These are phyloP conservation scores for Holothuria scabra DNA, from an alignment of 53 echinoderm and acorn worm species.

Conservation along the genomic window DNA sequence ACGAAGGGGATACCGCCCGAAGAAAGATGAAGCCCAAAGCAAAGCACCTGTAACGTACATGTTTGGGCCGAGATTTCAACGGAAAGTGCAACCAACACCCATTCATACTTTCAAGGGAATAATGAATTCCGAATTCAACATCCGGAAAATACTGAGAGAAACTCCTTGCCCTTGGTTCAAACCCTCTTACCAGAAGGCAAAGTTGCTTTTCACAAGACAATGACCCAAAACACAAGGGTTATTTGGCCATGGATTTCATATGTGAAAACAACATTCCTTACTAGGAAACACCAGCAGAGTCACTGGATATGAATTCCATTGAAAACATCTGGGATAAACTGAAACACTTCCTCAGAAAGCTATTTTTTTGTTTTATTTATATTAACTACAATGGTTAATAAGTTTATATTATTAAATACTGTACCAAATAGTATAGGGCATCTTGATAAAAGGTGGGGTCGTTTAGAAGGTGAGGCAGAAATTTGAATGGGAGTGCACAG, in stretches of 20 bases:
- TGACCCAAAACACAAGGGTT: constrained; percentile 50
- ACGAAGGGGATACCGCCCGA: background rate
- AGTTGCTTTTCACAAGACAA: constrained; percentile 57
- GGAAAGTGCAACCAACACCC: constrained; percentile 48
- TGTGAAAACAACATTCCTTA: constrained; percentile 25
- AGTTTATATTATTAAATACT: too few species aligned
- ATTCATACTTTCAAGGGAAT: constrained; percentile 55
- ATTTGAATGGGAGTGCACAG: too few species aligned
- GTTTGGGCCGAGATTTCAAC: constrained; percentile 63
- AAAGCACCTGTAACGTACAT: constrained; percentile 50
- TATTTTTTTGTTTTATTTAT: too few species aligned
- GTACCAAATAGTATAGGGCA: too few species aligned
- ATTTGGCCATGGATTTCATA: background rate
- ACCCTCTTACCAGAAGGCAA: background rate
- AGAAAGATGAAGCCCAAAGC: constrained; percentile 28
- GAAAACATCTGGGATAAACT: too few species aligned
- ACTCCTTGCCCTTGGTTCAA: constrained; percentile 40
- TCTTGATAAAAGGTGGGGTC: too few species aligned
- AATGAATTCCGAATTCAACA: constrained; percentile 50
- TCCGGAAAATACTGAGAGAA: constrained; percentile 5
- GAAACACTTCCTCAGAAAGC: too few species aligned
- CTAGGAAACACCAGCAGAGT: constrained; percentile 48
- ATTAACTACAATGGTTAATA: too few species aligned
- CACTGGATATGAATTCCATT: constrained; percentile 11
- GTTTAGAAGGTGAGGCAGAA: too few species aligned